Percentiles rank a stretch among this genome's conserved stretches.
Conservation (phyloP, 2,888 invertebrate genomes). For the Ceratothoa steindachneri region DNA sequence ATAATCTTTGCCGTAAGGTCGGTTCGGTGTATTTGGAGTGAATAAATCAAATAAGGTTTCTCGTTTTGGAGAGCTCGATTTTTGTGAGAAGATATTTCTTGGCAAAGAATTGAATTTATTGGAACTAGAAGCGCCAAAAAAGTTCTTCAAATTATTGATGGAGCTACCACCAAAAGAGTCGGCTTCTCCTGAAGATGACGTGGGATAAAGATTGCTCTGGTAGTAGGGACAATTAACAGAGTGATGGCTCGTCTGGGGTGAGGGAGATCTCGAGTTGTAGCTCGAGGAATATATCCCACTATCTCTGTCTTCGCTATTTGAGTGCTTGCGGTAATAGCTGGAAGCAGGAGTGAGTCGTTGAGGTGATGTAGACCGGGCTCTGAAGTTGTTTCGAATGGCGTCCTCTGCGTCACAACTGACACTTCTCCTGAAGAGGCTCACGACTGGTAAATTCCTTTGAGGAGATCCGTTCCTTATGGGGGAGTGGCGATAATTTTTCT, state of each 20-base stretch:
- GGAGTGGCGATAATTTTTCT: neutral
- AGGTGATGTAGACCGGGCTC: neutral
- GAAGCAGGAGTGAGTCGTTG: neutral
- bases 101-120: neutral
- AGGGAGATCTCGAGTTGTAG: neutral
- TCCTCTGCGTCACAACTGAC: neutral
- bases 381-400: neutral
- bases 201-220: too few species aligned
- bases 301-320: neutral
- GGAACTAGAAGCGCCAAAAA: neutral
- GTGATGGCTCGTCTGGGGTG: neutral
- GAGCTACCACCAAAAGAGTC: neutral
- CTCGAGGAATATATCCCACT: neutral
- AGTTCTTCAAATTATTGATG: neutral
- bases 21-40: neutral
- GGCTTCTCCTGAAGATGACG: too few species aligned
- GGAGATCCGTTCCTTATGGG: neutral
- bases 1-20: neutral
- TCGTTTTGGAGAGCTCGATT: neutral
- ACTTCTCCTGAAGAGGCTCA: neutral
- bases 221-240: too few species aligned
- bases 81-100: neutral
- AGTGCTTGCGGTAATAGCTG: neutral
- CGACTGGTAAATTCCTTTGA: neutral
- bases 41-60: neutral